A percentile compares a stretch with the other conserved stretches of the same genome.
Evolutionary conservation across 2,888 invertebrate species (phyloP).

Genomic region (Anoplius nigerrimus): DNA sequence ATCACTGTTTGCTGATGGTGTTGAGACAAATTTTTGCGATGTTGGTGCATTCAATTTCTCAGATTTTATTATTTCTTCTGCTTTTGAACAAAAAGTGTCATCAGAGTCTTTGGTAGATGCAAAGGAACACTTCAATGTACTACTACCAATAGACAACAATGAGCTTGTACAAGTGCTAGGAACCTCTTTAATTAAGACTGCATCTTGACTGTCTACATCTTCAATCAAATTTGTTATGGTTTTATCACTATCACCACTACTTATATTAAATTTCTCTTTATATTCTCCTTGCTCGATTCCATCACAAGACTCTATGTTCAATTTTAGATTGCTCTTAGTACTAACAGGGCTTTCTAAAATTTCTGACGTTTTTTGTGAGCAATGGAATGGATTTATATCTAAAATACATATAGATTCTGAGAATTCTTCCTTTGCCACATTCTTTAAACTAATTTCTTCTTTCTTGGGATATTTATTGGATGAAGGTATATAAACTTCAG

Average conservation of each 20-base stretch:
- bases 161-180: no score
- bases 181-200: not conserved
- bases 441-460: not conserved
- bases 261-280: not conserved
- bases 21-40: constrained; percentile 52
- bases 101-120: constrained; percentile 19
- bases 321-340: not conserved
- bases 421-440: no score
- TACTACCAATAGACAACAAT: not conserved
- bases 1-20: constrained; percentile 23
- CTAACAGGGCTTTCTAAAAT: not conserved
- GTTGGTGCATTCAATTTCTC: no score
- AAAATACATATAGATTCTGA: no score
- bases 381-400: no score
- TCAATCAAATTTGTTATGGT: constrained; percentile 52
- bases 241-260: constrained; percentile 44
- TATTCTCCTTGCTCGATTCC: not conserved
- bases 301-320: constrained; percentile 39
- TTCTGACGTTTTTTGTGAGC: no score
- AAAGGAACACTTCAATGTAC: not conserved
- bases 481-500: not conserved
- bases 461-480: no score
- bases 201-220: constrained; percentile 28
- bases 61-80: constrained; percentile 1
- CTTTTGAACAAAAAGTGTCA: constrained; percentile 32